phyloP scores from a whole-genome alignment of 2,888 invertebrate species.

The Drosophila ezoana region DNA sequence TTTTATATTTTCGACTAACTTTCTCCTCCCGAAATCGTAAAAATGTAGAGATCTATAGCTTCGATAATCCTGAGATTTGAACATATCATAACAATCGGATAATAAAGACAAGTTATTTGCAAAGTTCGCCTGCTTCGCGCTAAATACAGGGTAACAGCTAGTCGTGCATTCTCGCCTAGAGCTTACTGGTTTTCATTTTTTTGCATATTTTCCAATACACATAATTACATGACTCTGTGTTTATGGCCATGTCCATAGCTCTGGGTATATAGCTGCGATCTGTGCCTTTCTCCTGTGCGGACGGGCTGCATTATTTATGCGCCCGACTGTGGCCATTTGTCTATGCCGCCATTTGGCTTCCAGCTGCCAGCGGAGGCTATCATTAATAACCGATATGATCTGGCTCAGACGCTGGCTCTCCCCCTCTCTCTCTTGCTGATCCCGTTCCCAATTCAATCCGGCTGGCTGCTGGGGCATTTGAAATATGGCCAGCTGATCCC shows the following conservation, averaged over 20 bases:
- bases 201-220: constrained; percentile 57
- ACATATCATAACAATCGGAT: no score
- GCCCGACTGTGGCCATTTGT: constrained; percentile 62
- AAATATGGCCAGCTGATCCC: constrained; percentile 72
- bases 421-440: constrained; percentile 25
- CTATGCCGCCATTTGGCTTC: constrained; percentile 82
- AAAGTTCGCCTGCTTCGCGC: no score
- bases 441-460: constrained; percentile 56
- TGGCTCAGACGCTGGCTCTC: constrained; percentile 38
- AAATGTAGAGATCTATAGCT: no score
- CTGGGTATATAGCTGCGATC: constrained; percentile 42
- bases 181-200: constrained; percentile 17
- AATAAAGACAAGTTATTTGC: no score
- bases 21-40: no score
- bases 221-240: constrained; percentile 54
- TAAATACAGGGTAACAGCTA: neutral
- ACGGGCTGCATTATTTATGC: constrained; percentile 66
- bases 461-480: constrained; percentile 55
- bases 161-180: neutral
- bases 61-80: no score
- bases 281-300: constrained; percentile 64
- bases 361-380: constrained; percentile 79
- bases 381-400: constrained; percentile 84
- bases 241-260: constrained; percentile 23
- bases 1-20: no score